Evolutionary conservation across 2,888 invertebrate species (phyloP).

Genomic region (Drosophila rellima): DNA sequence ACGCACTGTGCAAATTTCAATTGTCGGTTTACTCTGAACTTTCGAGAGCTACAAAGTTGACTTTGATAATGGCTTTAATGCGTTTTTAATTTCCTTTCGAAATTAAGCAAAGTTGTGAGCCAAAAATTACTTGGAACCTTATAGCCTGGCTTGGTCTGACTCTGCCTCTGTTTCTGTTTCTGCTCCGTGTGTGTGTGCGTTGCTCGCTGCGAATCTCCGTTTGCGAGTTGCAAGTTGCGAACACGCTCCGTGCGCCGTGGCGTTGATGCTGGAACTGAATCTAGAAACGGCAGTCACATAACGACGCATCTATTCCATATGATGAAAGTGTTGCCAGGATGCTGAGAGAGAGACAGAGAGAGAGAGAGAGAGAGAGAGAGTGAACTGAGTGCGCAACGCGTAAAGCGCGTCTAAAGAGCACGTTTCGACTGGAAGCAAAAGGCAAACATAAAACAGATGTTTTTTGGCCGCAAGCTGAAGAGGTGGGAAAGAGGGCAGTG

Average conservation of each 20-base stretch:
- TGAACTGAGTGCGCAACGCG: conserved; percentile 24
- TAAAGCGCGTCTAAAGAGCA: conserved; percentile 15
- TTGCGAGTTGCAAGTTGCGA: conserved; percentile 16
- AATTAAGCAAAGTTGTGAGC: conserved; percentile 13
- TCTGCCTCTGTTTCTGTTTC: conserved; percentile 15
- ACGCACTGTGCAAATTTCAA: conserved; percentile 37
- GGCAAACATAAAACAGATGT: conserved; percentile 78
- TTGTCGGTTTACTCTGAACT: neutral
- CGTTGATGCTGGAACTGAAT: conserved; percentile 80
- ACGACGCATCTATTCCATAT: conserved; percentile 21
- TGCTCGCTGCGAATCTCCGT: conserved; percentile 43
- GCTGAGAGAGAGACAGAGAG: conserved; percentile 20
- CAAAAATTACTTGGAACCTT: conserved; percentile 46
- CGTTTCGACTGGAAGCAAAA: conserved; percentile 60
- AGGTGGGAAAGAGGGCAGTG: neutral
- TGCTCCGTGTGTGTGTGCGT: conserved; percentile 36
- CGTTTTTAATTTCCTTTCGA: conserved; percentile 44
- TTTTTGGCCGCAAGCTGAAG: conserved; percentile 24
- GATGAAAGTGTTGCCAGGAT: conserved; percentile 44
- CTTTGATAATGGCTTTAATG: conserved; percentile 28
- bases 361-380: conserved; percentile 14
- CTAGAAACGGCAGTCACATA: conserved; percentile 16
- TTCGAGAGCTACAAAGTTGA: neutral
- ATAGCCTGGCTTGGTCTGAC: conserved; percentile 15
- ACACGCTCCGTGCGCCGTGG: conserved; percentile 68